These are phyloP conservation scores for Diaperis boleti DNA, from an alignment of 2,888 invertebrate species.

Conservation along the genomic window DNA sequence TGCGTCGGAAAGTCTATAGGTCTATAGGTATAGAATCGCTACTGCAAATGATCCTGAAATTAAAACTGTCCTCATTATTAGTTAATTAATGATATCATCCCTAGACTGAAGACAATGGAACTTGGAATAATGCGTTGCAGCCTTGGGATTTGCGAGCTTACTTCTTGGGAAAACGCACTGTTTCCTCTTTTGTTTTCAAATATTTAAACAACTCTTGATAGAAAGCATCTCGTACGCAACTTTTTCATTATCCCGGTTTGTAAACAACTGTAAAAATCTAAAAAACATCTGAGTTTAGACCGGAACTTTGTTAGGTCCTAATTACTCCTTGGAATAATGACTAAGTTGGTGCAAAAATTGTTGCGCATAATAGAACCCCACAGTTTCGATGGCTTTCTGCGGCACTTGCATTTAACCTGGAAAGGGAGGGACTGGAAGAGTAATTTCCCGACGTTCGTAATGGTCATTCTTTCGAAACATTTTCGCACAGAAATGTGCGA, in stretches of 20 bases:
- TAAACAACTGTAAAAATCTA: conserved; percentile 1
- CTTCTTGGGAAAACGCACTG: neutral
- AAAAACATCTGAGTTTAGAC: neutral
- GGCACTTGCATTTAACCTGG: conserved; percentile 23
- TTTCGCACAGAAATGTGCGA: conserved; percentile 2
- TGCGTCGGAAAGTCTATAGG: neutral
- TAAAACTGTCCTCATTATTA: conserved; percentile 5
- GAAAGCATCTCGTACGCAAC: neutral
- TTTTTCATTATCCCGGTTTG: neutral
- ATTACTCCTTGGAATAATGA: neutral
- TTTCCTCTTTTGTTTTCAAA: conserved; percentile 7
- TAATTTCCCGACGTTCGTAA: conserved; percentile 21
- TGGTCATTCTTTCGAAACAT: conserved; percentile 23
- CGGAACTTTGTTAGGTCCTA: too few relatives aligned
- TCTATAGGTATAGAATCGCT: neutral
- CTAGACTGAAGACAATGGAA: conserved; percentile 8
- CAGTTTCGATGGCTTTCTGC: conserved; percentile 1
- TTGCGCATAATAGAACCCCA: neutral
- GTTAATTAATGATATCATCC: conserved; percentile 20
- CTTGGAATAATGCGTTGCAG: neutral
- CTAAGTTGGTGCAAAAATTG: neutral
- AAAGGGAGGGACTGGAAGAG: conserved; percentile 37
- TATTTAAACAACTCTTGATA: conserved; percentile 11
- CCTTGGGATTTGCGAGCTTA: conserved; percentile 4
- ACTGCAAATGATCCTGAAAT: too few relatives aligned